Evolutionary conservation across 2,797 vertebrate genomes (phyloP), one percentile per base, ranked within the genome.

Genomic region (Petrocephalus schoutedeni): DNA sequence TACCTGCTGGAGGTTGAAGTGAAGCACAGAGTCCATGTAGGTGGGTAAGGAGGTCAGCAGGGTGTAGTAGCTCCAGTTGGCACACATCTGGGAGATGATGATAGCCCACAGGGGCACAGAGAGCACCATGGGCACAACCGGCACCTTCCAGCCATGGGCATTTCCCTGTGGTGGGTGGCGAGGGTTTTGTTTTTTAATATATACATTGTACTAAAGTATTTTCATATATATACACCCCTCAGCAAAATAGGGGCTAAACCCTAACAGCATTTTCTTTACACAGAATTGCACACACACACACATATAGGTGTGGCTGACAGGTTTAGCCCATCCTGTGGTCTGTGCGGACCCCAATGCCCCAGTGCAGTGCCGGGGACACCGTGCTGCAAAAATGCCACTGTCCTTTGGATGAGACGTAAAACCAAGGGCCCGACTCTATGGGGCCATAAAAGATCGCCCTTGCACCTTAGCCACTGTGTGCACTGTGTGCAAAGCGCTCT

Each of bases 61-160:
- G 6, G 96, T 96, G 94, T 97, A 97, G 92, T 94, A 97, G 9
- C 96, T 90, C 97, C 96, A 98, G 95, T 97, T 97, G 1, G 93
- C 91, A 89, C 96, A 97, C 95, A 98, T 97, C 94, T 97, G 97
- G 2, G 96, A 90, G 19, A 94, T 0, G 85, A 96, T 96, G 90
- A 97, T 96, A 77, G 96, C 94, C 97, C 97, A 98, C 54, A 98
- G 94, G 7, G 96, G 97, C 14, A 95, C 92, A 0, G 97, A 97
- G 88, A 92, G 90, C 85, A 93, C 0, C 95, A 98, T 97, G 36
- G 94, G 89, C 85, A 91, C 57, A n/a, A 97, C 1, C 0, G 97
- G 97, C 14, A 97, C 61, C 8, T 94, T 95, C 94, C 94, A 95
- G 91, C 96, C 95, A 19, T 97, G 96, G 90, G 93, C 92, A 28